These are phyloP conservation scores for Ctenosaura bakeri DNA, from an alignment of 2,797 vertebrate species.

Conservation along the genomic window DNA sequence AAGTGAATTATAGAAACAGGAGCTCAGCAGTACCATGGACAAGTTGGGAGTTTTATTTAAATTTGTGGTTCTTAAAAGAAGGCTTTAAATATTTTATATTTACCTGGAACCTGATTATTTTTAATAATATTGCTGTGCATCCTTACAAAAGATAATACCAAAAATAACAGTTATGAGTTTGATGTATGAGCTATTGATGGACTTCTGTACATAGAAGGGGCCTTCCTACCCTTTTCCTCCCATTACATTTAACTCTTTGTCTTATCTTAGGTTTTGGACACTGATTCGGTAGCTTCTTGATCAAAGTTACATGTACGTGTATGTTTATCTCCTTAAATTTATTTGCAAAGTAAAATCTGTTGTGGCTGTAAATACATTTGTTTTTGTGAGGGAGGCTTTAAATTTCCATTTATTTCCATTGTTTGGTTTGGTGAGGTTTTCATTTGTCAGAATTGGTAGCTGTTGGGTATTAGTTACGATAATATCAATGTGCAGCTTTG, in stretches of 20 bases:
- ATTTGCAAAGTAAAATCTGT: conserved; percentile 20
- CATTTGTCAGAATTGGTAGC: conserved; percentile 86
- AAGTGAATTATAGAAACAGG: not conserved
- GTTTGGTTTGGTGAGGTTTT: conserved; percentile 84
- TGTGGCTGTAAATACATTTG: conserved; percentile 59
- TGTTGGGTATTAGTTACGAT: conserved; percentile 90
- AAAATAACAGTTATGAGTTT: not conserved
- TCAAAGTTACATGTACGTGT: not conserved
- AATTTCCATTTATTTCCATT: conserved; percentile 79
- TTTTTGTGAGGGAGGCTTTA: conserved; percentile 71
- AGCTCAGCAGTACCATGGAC: not conserved
- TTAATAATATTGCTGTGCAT: not conserved
- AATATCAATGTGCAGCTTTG: conserved; percentile 93
- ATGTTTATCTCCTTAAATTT: not conserved
- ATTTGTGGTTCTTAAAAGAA: not conserved
- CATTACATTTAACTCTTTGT: not conserved
- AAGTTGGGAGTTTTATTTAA: conserved; percentile 15
- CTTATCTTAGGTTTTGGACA: not conserved
- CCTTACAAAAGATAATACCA: not conserved
- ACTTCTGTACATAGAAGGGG: not conserved
- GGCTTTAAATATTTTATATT: conserved; percentile 2
- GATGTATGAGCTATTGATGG: not conserved
- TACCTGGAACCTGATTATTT: not conserved
- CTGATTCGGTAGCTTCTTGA: not conserved
- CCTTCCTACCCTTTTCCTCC: not conserved